phyloP scores from a whole-genome alignment of 2,113 vertebrate species.

The Aphelocoma coerulescens region DNA sequence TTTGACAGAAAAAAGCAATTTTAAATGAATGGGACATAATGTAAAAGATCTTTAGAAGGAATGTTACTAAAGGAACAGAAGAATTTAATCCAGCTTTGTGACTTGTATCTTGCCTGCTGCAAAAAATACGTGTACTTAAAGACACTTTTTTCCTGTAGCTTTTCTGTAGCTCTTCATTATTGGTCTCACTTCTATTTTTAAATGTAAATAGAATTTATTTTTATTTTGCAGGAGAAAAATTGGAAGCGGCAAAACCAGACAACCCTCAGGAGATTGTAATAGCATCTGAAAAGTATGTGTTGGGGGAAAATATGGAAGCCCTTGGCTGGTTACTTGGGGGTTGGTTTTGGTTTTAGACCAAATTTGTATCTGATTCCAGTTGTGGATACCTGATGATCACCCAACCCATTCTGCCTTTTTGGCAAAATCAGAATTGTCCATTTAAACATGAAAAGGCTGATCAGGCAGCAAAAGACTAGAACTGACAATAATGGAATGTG shows the following conservation, averaged over 20 bases:
- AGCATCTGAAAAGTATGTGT: conserved; percentile 71
- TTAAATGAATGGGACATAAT: not conserved
- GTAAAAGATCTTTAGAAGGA: not conserved
- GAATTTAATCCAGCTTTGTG: not conserved
- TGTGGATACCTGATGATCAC: not conserved
- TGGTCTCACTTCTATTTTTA: not conserved
- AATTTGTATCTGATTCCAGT: not conserved
- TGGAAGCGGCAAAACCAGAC: not conserved
- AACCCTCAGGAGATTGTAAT: conserved; percentile 34
- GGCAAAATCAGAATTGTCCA: not conserved
- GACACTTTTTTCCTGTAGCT: not conserved
- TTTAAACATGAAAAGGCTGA: not conserved
- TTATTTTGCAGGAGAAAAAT: conserved; percentile 36
- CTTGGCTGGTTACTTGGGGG: not conserved
- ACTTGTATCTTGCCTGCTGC: not conserved
- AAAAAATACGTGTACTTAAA: not conserved
- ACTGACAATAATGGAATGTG: not conserved
- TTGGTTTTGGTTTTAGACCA: not conserved
- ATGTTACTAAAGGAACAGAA: not conserved
- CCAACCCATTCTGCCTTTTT: not conserved
- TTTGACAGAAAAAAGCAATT: not conserved
- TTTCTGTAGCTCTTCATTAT: not conserved
- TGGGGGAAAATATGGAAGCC: not conserved
- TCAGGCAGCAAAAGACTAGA: not conserved
- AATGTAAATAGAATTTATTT: not conserved